Conservation (phyloP, 2,113 vertebrate genomes). For the Cromileptes altivelis region DNA sequence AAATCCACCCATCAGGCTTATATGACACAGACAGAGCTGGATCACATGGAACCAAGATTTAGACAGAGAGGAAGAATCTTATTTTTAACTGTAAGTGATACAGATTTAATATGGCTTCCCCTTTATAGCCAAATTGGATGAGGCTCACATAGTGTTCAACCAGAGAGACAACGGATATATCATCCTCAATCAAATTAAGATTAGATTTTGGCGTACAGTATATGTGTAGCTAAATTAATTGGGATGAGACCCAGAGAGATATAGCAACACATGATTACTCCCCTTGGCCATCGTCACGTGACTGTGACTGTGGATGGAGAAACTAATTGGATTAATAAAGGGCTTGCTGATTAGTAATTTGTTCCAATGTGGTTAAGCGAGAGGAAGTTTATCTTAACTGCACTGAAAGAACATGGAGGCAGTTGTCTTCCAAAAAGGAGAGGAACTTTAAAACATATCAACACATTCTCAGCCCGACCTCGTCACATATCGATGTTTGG, state of each 20-base stretch:
- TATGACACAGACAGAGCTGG: constrained; percentile 5
- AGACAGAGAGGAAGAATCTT: not conserved
- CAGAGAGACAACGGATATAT: not conserved
- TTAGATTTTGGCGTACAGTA: not conserved
- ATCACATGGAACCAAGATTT: not conserved
- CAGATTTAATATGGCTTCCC: not conserved
- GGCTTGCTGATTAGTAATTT: constrained; percentile 31
- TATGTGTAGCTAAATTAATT: not conserved
- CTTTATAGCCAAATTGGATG: constrained; percentile 5
- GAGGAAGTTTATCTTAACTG: constrained; percentile 11
- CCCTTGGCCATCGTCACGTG: not conserved
- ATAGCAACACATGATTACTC: not conserved
- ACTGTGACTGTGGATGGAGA: constrained; percentile 8
- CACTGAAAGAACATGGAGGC: not conserved
- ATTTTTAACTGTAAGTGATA: constrained; percentile 13
- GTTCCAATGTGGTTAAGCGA: not conserved
- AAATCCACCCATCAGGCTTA: constrained; percentile 44
- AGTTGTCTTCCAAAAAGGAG: not conserved
- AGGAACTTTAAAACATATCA: too few relatives aligned
- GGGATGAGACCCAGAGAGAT: not conserved
- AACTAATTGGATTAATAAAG: constrained; percentile 29
- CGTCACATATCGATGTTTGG: too few relatives aligned
- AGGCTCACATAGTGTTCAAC: not conserved
- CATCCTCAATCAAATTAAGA: not conserved
- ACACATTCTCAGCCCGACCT: too few relatives aligned